A percentile compares a stretch with the other conserved stretches of the same genome.
These are phyloP conservation scores for Chunga burmeisteri DNA, from an alignment of 2,113 vertebrate genomes.

Conservation along the genomic window DNA sequence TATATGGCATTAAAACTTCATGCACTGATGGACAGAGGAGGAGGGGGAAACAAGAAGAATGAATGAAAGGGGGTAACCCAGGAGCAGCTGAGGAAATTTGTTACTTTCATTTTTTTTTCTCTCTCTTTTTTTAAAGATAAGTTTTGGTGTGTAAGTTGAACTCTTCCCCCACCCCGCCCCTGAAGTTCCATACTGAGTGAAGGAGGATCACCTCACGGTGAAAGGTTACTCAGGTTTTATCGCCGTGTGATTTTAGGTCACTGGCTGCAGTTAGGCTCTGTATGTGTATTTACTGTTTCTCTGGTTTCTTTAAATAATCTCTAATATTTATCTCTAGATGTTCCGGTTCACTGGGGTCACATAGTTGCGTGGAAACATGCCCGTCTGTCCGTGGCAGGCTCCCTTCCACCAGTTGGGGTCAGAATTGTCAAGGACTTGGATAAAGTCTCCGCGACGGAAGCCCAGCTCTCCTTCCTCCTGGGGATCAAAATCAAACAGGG, in stretches of 20 bases:
- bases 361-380: constrained; percentile 99
- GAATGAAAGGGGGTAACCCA: constrained; percentile 68
- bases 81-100: constrained; percentile 81
- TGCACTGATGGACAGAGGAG: constrained; percentile 80
- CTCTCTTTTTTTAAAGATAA: constrained; percentile 72
- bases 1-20: constrained; percentile 77
- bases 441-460: constrained; percentile 96
- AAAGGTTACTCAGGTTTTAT: constrained; percentile 66
- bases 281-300: constrained; percentile 69
- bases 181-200: constrained; percentile 78
- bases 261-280: constrained; percentile 71
- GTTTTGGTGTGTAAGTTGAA: constrained; percentile 81
- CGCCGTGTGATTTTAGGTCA: constrained; percentile 68
- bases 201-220: constrained; percentile 64
- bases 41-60: constrained; percentile 52
- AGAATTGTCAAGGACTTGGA: constrained; percentile 99
- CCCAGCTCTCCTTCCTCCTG: constrained; percentile 98
- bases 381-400: constrained; percentile 93
- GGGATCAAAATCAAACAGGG: constrained; percentile 98
- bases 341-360: constrained; percentile 96
- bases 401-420: constrained; percentile 99
- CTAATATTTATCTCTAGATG: constrained; percentile 83
- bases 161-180: constrained; percentile 57
- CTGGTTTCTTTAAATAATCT: constrained; percentile 77
- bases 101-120: constrained; percentile 64